Conservation (phyloP, 1,140 invertebrate species). For the Drosophila eugracilis region DNA sequence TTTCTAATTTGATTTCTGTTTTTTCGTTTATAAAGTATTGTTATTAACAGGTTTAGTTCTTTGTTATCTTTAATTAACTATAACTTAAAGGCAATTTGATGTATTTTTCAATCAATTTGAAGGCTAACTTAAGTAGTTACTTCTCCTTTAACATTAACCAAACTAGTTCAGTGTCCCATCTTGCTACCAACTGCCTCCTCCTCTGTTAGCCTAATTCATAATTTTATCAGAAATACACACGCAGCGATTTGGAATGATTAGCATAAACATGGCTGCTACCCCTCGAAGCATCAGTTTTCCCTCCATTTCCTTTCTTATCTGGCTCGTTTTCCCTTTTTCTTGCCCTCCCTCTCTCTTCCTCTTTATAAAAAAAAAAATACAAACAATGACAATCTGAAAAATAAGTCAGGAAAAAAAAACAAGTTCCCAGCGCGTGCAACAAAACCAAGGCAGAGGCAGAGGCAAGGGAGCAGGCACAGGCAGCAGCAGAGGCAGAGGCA, state of each 20-base stretch:
- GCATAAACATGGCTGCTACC: constrained; percentile 7
- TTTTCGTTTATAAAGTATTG: too few species aligned
- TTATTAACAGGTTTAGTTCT: too few species aligned
- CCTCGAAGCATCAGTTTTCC: constrained; percentile 6
- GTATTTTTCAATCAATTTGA: too few species aligned
- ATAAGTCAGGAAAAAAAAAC: background rate
- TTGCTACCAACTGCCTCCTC: too few species aligned
- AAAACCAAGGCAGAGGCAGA: constrained; percentile 12
- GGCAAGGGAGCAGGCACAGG: constrained; percentile 1
- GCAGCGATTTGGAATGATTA: constrained; percentile 2
- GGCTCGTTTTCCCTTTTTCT: constrained; percentile 12
- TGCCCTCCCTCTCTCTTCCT: background rate
- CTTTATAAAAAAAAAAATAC: constrained; percentile 54
- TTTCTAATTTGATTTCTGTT: too few species aligned
- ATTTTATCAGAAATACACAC: background rate
- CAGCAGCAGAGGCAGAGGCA: constrained; percentile 9
- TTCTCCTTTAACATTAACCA: too few species aligned
- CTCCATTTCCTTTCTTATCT: constrained; percentile 25
- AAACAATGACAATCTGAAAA: constrained; percentile 61
- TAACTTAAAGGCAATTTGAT: too few species aligned
- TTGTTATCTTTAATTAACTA: too few species aligned
- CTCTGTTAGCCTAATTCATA: background rate
- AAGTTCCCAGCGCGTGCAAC: constrained; percentile 33
- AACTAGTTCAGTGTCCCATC: too few species aligned
- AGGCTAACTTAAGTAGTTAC: too few species aligned